Base-by-base conservation (phyloP, 2,797 vertebrate species). In the Silurus aristotelis region DNA sequence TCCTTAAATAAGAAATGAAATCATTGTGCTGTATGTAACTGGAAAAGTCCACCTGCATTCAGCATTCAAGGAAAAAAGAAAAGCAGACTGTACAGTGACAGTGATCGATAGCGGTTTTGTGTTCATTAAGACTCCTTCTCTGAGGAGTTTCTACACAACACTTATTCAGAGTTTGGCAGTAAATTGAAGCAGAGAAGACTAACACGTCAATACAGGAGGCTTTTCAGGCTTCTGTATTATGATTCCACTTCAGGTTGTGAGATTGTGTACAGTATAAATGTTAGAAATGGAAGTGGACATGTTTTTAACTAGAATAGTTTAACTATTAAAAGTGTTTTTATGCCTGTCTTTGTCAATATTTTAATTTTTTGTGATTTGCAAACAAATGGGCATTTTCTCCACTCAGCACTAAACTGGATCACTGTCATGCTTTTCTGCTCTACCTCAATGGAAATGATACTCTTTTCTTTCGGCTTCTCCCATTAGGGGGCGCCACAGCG, bases 1-100 rank as follows among this genome's bases (percentile, higher is more conserved):
- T n/a, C 5, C 52, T 52, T 52, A 0, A 25, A 73, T 0, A 73
- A 75, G 17, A 4, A 8, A 71, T 25, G n/a, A 75, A 55, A 72
- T 48, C 70, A 38, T 48, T 48, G 38, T 22, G 43, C 20, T 71
- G 1, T 5, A 71, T 38, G 38, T 46, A 27, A 55, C n/a, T 17
- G 14, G 48, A 75, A 55, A 25, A 73, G n/a, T 14, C 46, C 46
- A n/a, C 22, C 7, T 20, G 55, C 43, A 31, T 52, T 75, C 22
- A 83, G 63, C 13, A 78, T 78, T 43, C 13, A n/a, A 25, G 14
- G 63, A 38, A 48, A 86, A 73, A 61, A 31, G 55, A 63, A 13
- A n/a, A 38, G 25, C 67, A 10, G 20, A 79, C 46, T 63, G 38
- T 52, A 13, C 10, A 46, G 31, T 70, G 72, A 82, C 85, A 86